Conservation (phyloP, 1,140 invertebrate genomes). For the Drosophila erecta region DNA sequence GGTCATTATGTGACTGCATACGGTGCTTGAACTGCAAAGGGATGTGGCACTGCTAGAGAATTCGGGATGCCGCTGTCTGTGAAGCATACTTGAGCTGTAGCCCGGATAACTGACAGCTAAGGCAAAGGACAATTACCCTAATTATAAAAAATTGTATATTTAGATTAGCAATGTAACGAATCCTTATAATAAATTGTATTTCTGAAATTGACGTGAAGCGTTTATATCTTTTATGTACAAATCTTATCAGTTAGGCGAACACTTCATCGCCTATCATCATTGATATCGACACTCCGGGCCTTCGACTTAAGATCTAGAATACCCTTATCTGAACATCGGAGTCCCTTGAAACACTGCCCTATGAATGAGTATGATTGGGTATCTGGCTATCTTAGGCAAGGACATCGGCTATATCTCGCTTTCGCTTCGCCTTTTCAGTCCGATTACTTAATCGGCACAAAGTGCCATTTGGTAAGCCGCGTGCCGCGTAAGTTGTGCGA, state of each 20-base stretch:
- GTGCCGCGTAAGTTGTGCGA: not conserved
- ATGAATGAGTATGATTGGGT: not conserved
- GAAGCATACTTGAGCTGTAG: not conserved
- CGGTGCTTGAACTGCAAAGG: not conserved
- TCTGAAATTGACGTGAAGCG: not conserved
- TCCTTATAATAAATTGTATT: not conserved
- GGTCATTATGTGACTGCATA: not conserved
- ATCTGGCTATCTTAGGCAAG: constrained; percentile 14
- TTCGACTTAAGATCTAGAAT: constrained; percentile 1
- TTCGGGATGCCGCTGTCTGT: not conserved
- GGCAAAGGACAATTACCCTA: not conserved
- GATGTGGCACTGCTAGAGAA: not conserved
- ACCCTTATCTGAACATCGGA: constrained; percentile 6
- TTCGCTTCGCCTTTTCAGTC: constrained; percentile 14
- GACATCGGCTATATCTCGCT: constrained; percentile 6
- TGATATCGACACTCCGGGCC: constrained; percentile 5
- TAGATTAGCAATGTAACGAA: no score
- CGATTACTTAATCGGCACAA: constrained; percentile 33
- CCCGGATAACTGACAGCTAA: not conserved
- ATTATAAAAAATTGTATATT: no score
- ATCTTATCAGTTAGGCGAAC: constrained; percentile 21
- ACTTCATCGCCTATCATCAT: constrained; percentile 2
- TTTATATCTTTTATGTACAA: not conserved
- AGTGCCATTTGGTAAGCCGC: constrained; percentile 15
- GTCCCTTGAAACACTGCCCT: constrained; percentile 13